Base-by-base conservation (phyloP, 2,888 invertebrate species). In the Drosophila rellima region DNA sequence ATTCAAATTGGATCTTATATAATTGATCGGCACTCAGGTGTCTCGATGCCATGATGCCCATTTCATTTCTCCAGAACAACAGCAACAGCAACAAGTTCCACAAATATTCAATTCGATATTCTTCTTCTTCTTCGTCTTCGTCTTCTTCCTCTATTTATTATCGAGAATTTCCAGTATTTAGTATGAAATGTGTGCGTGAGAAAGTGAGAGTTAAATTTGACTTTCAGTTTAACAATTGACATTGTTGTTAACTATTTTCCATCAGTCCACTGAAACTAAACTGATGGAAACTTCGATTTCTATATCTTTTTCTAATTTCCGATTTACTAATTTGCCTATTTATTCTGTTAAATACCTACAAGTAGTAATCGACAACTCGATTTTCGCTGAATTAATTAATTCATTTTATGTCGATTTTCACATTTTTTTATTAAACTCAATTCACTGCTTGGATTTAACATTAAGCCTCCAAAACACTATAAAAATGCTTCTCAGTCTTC, bases 31-130 rank as follows among this genome's bases (percentile, higher is more conserved):
- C 33, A 35, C 63, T 63, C 26, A 79, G n/a, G 3, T 68, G 51
- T 3, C 79, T 44, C 0, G 80, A 66, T 11, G 65, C 42, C 2
- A 68, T 50, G 7, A 63, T 63, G 10, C 80, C 79, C 82, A 79
- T 79, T 31, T 26, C 20, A 5, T 51, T 23, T n/a, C 17, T 5
- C 10, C 0, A 3, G 11, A 31, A 3, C 11, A 33, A 33, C 33
- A 33, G 10, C 13, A 33, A 33, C 33, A 11, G 10, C 3, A 33
- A 33, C 33, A 33, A 13, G 4, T 4, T 13, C 33, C 0, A 13
- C 33, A 3, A 33, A 3, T 13, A 13, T 13, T n/a, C 33, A n/a
- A 4, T n/a, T 35, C 18, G 6, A 15, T 23, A 15, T 45, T 33
- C 20, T n/a, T 15, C 33, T 33, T 3, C 10, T 0, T 4, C 20